Percentiles rank a stretch among this genome's conserved stretches.
phyloP scores from a whole-genome alignment of 2,888 invertebrate species.

The Rugalucina vietnamica region DNA sequence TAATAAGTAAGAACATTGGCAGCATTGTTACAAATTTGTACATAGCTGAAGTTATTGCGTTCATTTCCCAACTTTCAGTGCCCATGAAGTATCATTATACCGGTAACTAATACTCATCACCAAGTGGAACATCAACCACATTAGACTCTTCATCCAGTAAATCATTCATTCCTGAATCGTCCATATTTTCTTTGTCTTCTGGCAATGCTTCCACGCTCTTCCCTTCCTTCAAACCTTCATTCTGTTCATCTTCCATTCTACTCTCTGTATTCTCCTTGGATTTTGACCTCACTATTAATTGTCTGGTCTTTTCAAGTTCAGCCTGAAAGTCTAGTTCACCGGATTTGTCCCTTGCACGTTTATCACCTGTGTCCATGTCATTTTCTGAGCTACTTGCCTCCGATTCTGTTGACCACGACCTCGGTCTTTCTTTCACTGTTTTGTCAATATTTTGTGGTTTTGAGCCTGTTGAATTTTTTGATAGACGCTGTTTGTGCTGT shows the following conservation, averaged over 20 bases:
- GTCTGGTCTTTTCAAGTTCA: background rate
- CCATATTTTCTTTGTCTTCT: conserved; percentile 34
- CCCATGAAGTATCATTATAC: too few relatives aligned
- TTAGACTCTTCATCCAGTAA: conserved; percentile 43
- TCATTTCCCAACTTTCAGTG: too few relatives aligned
- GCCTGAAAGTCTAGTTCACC: conserved; percentile 29
- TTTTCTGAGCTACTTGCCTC: background rate
- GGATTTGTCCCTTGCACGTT: background rate
- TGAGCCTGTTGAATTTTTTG: background rate
- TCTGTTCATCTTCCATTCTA: conserved; percentile 2
- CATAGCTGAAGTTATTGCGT: too few relatives aligned
- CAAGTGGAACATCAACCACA: conserved; percentile 54
- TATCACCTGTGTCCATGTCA: background rate
- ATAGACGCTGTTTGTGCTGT: background rate
- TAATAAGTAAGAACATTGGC: too few relatives aligned
- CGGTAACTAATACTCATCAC: too few relatives aligned
- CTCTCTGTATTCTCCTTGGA: background rate
- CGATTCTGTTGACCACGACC: background rate
- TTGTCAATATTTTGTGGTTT: background rate
- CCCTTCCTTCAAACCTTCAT: background rate
- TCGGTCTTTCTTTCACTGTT: background rate
- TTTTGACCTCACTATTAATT: conserved; percentile 7
- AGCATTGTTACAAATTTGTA: too few relatives aligned
- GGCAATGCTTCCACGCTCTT: background rate
- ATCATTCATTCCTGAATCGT: conserved; percentile 37